Conservation (phyloP, 1,140 invertebrate species). For the Charaxes varanes region DNA sequence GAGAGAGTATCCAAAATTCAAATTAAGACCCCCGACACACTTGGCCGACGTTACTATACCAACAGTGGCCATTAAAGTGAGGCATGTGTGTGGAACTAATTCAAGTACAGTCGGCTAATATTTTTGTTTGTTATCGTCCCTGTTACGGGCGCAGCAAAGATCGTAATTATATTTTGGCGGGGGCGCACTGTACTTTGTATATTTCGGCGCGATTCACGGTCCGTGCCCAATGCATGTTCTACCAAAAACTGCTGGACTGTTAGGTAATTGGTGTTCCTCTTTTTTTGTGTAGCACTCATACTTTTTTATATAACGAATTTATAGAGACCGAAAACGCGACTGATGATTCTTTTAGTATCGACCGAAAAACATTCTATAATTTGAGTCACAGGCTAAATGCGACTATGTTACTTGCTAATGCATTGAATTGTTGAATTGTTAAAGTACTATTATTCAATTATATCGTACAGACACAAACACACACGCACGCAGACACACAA, state of each 20-base stretch:
- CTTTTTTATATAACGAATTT: too few relatives aligned
- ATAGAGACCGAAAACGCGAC: too few relatives aligned
- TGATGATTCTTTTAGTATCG: too few relatives aligned
- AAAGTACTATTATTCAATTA: too few relatives aligned
- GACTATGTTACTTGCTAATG: too few relatives aligned
- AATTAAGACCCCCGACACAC: constrained; percentile 23
- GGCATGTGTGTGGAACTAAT: constrained; percentile 58
- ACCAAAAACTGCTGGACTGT: constrained; percentile 4
- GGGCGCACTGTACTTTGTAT: constrained; percentile 6
- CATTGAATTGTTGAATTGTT: too few relatives aligned
- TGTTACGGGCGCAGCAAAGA: constrained; percentile 4
- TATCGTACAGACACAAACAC: too few relatives aligned
- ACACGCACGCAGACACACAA: too few relatives aligned
- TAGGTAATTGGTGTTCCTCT: too few relatives aligned
- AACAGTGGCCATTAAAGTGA: constrained; percentile 38
- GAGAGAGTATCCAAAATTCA: constrained; percentile 20
- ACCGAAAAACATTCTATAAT: too few relatives aligned
- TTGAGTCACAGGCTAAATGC: too few relatives aligned
- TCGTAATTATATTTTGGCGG: background rate
- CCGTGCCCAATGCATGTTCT: constrained; percentile 7
- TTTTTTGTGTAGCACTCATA: too few relatives aligned
- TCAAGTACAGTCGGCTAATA: constrained; percentile 11
- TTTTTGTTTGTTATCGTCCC: constrained; percentile 4
- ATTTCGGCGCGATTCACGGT: constrained; percentile 9
- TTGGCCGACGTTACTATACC: constrained; percentile 35